Evolutionary conservation across 2,888 invertebrate genomes (phyloP), one percentile per base, ranked within the genome.

Genomic region (Lithodes maja): DNA sequence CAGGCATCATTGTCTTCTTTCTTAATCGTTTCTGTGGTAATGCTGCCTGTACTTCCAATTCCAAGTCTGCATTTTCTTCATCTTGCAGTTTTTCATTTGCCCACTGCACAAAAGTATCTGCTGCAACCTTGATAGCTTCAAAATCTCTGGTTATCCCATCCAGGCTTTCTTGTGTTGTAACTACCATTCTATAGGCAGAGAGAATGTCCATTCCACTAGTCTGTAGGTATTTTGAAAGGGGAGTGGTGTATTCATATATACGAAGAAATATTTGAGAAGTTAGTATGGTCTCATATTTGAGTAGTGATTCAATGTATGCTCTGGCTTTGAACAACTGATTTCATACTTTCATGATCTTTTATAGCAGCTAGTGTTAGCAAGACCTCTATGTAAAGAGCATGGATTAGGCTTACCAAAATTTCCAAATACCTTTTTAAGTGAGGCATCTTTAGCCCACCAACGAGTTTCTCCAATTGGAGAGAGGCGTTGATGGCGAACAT

Each of bases 141-240:
- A 80, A 52, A 53, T 80, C 12, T 80, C 80, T 80, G 49, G n/a
- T 80, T 12, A 80, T 80, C 53, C 80, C 53, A 15, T 80, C 17
- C 2, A 80, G 80, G 50, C 53, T 80, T 3, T 80, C 54, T 52
- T 80, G 74, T 80, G 80, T 80, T 52, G 2, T 17, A 53, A 15
- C 53, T 15, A 80, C 53, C 50, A 52, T 80, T 80, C 80, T 80
- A 53, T 77, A 53, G 50, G 80, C 80, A 53, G 80, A 80, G 9
- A 80, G 80, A 49, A 53, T 80, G 53, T 80, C 80, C 80, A 80
- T 80, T 9, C 52, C 54, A 80, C 80, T 52, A 7, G 80, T 52
- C 54, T 80, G 80, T 53, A 80, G 17, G 53, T 80, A 80, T 80
- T 52, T 80, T 9, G 80, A 61, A 33, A 49, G 77, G 77, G 50